A percentile compares a stretch with the other conserved stretches of the same genome.
Evolutionary conservation across 1,140 invertebrate species (phyloP).

Genomic region (Carposina sasakii): DNA sequence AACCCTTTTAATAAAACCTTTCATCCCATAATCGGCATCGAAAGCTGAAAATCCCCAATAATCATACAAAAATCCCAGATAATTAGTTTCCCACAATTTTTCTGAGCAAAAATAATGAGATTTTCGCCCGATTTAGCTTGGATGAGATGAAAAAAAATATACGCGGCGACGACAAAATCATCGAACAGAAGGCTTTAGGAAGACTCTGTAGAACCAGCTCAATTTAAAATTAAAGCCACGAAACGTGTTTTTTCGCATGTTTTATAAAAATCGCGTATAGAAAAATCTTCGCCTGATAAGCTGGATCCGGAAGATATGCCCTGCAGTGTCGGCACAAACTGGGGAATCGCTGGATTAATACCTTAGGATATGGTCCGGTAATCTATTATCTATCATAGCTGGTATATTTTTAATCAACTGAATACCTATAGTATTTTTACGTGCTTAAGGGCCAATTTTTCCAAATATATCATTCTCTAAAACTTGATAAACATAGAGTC

Average conservation of each 20-base stretch:
- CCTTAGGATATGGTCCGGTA: too few relatives aligned
- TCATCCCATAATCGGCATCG: not conserved
- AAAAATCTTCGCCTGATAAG: conserved; percentile 65
- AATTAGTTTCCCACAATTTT: conserved; percentile 56
- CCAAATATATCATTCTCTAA: too few relatives aligned
- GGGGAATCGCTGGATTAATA: too few relatives aligned
- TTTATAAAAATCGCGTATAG: conserved; percentile 69
- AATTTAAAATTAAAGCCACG: conserved; percentile 73
- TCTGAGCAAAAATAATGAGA: conserved; percentile 37
- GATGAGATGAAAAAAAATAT: conserved; percentile 44
- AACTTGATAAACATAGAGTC: too few relatives aligned
- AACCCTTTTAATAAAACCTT: conserved; percentile 1
- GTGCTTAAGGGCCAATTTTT: too few relatives aligned
- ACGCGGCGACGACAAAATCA: conserved; percentile 45
- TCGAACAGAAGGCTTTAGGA: conserved; percentile 53
- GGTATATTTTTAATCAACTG: conserved; percentile 36
- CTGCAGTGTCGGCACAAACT: too few relatives aligned
- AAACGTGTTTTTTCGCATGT: conserved; percentile 72
- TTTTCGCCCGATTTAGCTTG: conserved; percentile 28
- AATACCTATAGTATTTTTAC: not conserved
- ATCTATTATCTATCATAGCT: too few relatives aligned
- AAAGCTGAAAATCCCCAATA: conserved; percentile 6
- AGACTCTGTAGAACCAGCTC: conserved; percentile 65
- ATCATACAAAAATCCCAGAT: conserved; percentile 32
- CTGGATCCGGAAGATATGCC: too few relatives aligned